These are phyloP conservation scores for human DNA, from an alignment of 2,113 vertebrate genomes.

Conservation along the genomic window GRCh38 chr12:100077501-100078000, in stretches of 20 bases:
- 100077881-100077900: not conserved
- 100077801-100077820: not conserved
- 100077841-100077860: not conserved
- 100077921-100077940: not conserved
- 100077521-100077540: not conserved
- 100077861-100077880: not conserved
- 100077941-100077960: slow-evolving; percentile 28
- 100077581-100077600: not conserved
- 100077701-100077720: slow-evolving; percentile 16
- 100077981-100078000: not conserved
- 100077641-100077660: not conserved
- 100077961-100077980: not conserved
- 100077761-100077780: not conserved
- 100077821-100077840: not conserved
- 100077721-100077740: slow-evolving; percentile 15
- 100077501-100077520: not conserved
- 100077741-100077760: not conserved
- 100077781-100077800: not conserved
- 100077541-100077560: not conserved
- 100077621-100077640: not conserved
- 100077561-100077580: not conserved
- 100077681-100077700: not conserved
- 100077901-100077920: not conserved
- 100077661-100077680: slow-evolving; percentile 14
- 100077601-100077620: not conserved